phyloP scores from a whole-genome alignment of 2,113 vertebrate genomes.

The Calyptomena viridis region DNA sequence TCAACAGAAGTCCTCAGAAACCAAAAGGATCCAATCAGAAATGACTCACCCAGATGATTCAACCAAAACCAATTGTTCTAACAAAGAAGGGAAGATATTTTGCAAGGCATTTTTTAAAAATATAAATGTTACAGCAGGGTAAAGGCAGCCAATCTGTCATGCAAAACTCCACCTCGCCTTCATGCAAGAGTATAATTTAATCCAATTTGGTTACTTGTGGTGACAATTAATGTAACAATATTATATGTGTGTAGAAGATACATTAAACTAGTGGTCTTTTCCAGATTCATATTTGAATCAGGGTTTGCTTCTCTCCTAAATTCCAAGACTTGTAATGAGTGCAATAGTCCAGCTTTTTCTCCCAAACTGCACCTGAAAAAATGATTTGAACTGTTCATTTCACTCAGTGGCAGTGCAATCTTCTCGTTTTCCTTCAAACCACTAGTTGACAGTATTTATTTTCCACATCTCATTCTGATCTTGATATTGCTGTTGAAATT shows the following conservation, averaged over 20 bases:
- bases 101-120: neutral
- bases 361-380: neutral
- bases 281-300: neutral
- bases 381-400: neutral
- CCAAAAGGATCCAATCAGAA: neutral
- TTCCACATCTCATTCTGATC: slow-evolving; percentile 9
- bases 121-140: neutral
- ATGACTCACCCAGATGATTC: neutral
- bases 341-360: neutral
- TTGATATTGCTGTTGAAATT: neutral
- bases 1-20: neutral
- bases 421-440: neutral
- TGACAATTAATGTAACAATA: neutral
- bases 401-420: neutral
- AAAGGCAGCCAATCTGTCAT: neutral
- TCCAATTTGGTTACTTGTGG: neutral
- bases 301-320: neutral
- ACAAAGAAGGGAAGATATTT: neutral
- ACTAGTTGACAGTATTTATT: neutral
- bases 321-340: neutral
- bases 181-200: neutral
- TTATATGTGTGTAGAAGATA: neutral
- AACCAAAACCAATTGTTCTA: neutral
- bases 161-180: neutral
- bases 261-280: neutral